phyloP scores from a whole-genome alignment of 2,888 invertebrate genomes.

The Eustalomyia histrio region DNA sequence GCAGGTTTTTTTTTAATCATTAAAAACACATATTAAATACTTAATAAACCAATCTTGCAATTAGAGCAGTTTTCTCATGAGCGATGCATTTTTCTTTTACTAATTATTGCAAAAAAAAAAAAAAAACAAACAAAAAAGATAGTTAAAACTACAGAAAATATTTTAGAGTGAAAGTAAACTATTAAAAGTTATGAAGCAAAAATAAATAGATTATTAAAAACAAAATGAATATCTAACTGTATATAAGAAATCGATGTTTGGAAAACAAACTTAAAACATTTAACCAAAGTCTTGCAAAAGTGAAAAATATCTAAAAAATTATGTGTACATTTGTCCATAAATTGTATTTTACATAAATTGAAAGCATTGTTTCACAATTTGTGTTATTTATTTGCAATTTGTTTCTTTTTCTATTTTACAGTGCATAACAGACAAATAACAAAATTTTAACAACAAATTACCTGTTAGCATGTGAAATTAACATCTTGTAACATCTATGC shows the following conservation, averaged over 20 bases:
- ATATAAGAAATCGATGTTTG: slow-evolving; percentile 26
- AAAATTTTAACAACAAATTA: slow-evolving; percentile 49
- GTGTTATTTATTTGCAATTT: background rate
- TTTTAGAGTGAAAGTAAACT: slow-evolving; percentile 59
- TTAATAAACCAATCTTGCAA: slow-evolving; percentile 16
- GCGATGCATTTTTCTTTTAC: slow-evolving; percentile 20
- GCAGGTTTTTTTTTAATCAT: background rate
- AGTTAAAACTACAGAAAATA: slow-evolving; percentile 12
- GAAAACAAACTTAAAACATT: background rate
- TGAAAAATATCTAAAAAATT: background rate
- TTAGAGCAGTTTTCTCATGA: slow-evolving; percentile 37
- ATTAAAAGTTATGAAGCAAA: slow-evolving; percentile 22
- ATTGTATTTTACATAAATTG: slow-evolving; percentile 19
- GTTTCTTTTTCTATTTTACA: slow-evolving; percentile 46
- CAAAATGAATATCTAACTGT: slow-evolving; percentile 10
- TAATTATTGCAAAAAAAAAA: slow-evolving; percentile 50
- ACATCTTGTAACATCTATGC: slow-evolving; percentile 36
- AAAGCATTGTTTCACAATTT: slow-evolving; percentile 23
- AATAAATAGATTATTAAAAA: background rate
- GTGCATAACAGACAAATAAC: slow-evolving; percentile 26
- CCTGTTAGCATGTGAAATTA: slow-evolving; percentile 50
- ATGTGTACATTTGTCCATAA: too few species aligned
- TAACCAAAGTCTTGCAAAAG: background rate
- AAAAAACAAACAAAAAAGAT: too few species aligned
- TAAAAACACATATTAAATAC: background rate